Conservation (phyloP, 2,888 invertebrate species). For the Megamerina dolium region DNA sequence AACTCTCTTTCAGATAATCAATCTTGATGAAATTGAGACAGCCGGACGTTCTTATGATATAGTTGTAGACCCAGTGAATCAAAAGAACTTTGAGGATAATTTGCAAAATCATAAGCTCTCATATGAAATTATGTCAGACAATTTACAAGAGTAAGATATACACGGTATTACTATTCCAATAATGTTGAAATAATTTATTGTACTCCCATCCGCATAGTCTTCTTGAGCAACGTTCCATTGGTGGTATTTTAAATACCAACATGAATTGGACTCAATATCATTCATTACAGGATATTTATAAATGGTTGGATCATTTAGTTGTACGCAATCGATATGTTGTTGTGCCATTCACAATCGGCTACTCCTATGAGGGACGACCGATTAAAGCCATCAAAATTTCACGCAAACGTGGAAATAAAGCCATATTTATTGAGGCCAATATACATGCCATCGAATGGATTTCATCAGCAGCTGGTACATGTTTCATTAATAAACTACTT, state of each 20-base stretch:
- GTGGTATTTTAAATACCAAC: slow-evolving; percentile 1
- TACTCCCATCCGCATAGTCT: slow-evolving; percentile 20
- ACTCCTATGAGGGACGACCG: slow-evolving; percentile 30
- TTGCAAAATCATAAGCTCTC: slow-evolving; percentile 22
- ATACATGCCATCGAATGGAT: slow-evolving; percentile 42
- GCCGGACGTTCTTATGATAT: slow-evolving; percentile 26
- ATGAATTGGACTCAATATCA: slow-evolving; percentile 37
- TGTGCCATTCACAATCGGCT: slow-evolving; percentile 24
- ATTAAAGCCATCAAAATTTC: slow-evolving; percentile 32
- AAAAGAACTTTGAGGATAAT: slow-evolving; percentile 22
- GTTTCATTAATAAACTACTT: slow-evolving; percentile 27
- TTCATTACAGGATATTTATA: slow-evolving; percentile 27
- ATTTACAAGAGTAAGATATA: slow-evolving; percentile 32
- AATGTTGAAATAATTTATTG: background rate
- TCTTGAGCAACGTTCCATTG: slow-evolving; percentile 1
- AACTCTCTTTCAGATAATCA: slow-evolving; percentile 19
- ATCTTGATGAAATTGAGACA: slow-evolving; percentile 26
- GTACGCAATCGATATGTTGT: background rate
- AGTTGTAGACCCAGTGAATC: slow-evolving; percentile 26
- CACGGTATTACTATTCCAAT: background rate
- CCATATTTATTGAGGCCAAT: slow-evolving; percentile 33
- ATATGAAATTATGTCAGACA: slow-evolving; percentile 23
- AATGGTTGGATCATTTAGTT: slow-evolving; percentile 26
- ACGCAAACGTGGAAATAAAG: slow-evolving; percentile 29
- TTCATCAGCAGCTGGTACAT: slow-evolving; percentile 35